Evolutionary conservation across 2,113 vertebrate species (phyloP).

Genomic region (Gambusia affinis): DNA sequence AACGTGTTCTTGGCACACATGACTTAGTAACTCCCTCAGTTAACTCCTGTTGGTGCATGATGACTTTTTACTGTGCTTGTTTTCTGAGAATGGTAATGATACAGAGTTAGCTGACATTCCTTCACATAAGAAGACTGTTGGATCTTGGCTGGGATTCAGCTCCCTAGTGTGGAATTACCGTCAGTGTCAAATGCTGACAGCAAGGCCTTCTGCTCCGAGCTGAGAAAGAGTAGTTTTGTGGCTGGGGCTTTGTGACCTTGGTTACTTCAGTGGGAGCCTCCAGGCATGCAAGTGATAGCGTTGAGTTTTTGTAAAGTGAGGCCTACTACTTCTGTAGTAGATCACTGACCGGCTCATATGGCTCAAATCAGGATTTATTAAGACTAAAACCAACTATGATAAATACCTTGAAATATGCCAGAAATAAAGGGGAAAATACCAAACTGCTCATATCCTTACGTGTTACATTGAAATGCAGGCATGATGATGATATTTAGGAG

Average conservation of each 20-base stretch:
- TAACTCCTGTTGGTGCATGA: constrained; percentile 19
- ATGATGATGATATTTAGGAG: too few relatives aligned
- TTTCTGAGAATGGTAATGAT: constrained; percentile 18
- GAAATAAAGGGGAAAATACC: not conserved
- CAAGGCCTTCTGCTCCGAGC: constrained; percentile 54
- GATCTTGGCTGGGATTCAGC: constrained; percentile 36
- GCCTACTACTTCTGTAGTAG: constrained; percentile 28
- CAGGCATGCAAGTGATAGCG: constrained; percentile 53
- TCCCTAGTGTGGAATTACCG: constrained; percentile 45
- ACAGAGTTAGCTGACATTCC: constrained; percentile 33
- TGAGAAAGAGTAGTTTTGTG: constrained; percentile 38
- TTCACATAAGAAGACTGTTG: constrained; percentile 17
- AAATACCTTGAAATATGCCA: not conserved
- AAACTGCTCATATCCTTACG: not conserved
- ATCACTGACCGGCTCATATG: constrained; percentile 43
- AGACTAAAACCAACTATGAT: constrained; percentile 18
- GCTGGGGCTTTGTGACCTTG: constrained; percentile 71
- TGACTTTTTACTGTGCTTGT: constrained; percentile 18
- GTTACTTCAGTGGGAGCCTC: constrained; percentile 57
- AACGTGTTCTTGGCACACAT: constrained; percentile 28
- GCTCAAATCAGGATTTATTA: constrained; percentile 44
- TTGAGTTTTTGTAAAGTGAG: constrained; percentile 43
- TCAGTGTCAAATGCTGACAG: constrained; percentile 68
- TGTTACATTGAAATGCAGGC: not conserved
- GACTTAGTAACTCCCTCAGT: constrained; percentile 20